A percentile compares a stretch with the other conserved stretches of the same genome.
Evolutionary conservation across 2,113 vertebrate genomes (phyloP).

Genomic region (Pygoscelis antarcticus): DNA sequence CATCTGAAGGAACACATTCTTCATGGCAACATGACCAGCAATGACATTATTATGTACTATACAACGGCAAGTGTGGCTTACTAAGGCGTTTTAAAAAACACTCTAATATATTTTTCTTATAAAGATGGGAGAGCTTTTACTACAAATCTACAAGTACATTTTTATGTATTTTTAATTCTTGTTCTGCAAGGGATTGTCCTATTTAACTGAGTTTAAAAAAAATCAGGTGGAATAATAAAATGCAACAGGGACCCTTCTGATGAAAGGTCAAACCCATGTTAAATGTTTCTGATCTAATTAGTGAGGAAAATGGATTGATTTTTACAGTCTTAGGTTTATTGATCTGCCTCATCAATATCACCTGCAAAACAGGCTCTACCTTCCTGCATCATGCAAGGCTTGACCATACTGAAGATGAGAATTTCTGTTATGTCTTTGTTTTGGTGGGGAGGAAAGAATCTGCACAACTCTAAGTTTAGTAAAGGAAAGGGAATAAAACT

Average conservation of each 20-base stretch:
- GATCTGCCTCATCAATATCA: not conserved
- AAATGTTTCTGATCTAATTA: slow-evolving; percentile 12
- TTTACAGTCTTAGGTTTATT: not conserved
- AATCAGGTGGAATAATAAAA: not conserved
- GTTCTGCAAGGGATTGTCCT: not conserved
- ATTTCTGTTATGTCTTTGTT: not conserved
- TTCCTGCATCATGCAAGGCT: not conserved
- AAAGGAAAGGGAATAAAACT: not conserved
- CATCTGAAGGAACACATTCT: slow-evolving; percentile 95
- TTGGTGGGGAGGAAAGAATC: not conserved
- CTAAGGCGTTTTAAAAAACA: not conserved
- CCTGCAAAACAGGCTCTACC: not conserved
- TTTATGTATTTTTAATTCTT: not conserved
- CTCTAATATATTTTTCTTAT: not conserved
- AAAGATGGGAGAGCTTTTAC: not conserved
- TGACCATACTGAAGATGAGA: not conserved
- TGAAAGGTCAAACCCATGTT: not conserved
- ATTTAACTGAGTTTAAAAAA: not conserved
- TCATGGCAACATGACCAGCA: slow-evolving; percentile 87
- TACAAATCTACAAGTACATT: not conserved
- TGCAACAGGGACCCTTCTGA: not conserved
- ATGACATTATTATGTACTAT: slow-evolving; percentile 91
- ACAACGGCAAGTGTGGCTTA: slow-evolving; percentile 84
- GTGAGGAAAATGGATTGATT: not conserved
- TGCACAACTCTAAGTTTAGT: not conserved